A percentile compares a stretch with the other conserved stretches of the same genome.
These are phyloP conservation scores for Choristoneura rosaceana DNA, from an alignment of 2,888 invertebrate species.

Conservation along the genomic window DNA sequence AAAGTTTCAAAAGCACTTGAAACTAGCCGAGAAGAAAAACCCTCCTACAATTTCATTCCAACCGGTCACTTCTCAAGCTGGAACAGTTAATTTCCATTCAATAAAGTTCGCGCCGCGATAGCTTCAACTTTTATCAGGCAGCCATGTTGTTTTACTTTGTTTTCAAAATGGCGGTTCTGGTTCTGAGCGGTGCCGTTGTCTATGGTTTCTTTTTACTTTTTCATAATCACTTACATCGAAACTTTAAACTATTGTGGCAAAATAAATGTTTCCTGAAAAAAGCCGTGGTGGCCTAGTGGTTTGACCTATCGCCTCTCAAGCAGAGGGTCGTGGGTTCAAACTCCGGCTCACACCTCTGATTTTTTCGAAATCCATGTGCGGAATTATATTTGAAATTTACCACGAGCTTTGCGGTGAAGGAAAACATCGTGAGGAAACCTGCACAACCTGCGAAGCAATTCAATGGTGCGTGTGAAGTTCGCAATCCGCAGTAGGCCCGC, in stretches of 20 bases:
- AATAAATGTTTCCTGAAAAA: no score
- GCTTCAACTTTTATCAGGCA: conserved; percentile 10
- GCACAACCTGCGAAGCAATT: no score
- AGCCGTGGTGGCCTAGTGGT: no score
- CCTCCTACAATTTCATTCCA: not conserved
- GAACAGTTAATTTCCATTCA: conserved; percentile 6
- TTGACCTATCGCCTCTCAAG: no score
- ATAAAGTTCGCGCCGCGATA: conserved; percentile 12
- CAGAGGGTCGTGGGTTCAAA: no score
- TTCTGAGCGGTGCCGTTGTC: not conserved
- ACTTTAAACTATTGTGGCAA: not conserved
- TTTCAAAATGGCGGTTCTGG: conserved; percentile 7
- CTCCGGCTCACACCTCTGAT: no score
- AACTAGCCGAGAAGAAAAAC: not conserved
- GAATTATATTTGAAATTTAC: no score
- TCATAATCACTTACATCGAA: not conserved
- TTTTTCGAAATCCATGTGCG: no score
- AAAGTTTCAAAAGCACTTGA: not conserved
- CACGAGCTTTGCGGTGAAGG: no score
- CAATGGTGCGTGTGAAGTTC: no score
- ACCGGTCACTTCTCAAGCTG: conserved; percentile 1
- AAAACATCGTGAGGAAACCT: no score
- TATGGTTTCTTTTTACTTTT: not conserved
- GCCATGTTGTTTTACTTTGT: conserved; percentile 20
- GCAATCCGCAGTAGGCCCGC: no score